Evolutionary conservation across 2,113 vertebrate species (phyloP), one percentile per base, ranked within the genome.

Genomic region (Hucho hucho): DNA sequence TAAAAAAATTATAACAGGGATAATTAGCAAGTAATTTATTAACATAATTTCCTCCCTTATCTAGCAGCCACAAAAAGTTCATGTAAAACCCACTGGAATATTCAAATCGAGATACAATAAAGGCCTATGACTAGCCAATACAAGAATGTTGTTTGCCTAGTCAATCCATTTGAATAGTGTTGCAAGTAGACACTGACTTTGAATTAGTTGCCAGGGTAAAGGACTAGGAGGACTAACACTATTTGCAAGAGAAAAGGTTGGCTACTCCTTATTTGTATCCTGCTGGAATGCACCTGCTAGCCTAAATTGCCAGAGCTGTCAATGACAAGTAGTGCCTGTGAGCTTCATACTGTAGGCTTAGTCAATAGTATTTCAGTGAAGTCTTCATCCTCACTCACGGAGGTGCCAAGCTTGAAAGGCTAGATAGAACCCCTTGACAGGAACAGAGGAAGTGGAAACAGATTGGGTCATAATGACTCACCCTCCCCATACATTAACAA

Each of bases 391-490:
- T 22, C 22, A 2, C 6, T 20, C 59, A 28, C 26, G 4, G 29
- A 29, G 18, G 53, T 63, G 28, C 20, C 22, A 71, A 29, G 47
- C 47, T 75, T 68, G 64, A 75, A 28, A 58, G 47, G 26, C 64
- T 59, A 32, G 75, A 79, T 14, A 49, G 32, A 84, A 75, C 25
- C 1, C 68, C 73, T 79, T 81, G 80, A 85, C 79, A 81, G 64
- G 49, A 84, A 77, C 18, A 72, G 74, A 76, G 77, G 76, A 77
- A 47, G 64, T 58, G 85, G 59, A 67, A 75, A 83, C 73, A 76
- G 77, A 69, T 70, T 72, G 73, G 29, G 70, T 80, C 80, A 73
- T 49, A 80, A 81, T 49, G 81, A 82, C 76, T 78, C 80, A 82
- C 79, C 67, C 43, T 37, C 61, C 49, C 56, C 25, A 32, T 3